Conservation (phyloP, 2,113 vertebrate species). For the Peromyscus polionotus region DNA sequence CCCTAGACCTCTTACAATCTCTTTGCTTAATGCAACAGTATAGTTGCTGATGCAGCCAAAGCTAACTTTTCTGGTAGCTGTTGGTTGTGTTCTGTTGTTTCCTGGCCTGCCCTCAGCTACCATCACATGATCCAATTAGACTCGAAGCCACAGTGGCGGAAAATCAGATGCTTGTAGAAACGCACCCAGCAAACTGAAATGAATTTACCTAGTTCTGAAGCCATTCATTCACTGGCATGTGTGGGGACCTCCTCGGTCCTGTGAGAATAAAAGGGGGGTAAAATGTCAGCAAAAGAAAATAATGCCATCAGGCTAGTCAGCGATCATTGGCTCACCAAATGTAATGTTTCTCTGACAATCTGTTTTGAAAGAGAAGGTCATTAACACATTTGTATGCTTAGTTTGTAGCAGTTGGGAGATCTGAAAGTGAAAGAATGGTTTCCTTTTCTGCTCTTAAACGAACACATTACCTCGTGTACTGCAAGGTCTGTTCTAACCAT, state of each 20-base stretch:
- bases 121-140: slow-evolving; percentile 47
- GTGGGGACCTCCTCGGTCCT: not conserved
- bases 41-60: not conserved
- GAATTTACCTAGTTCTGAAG: slow-evolving; percentile 25
- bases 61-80: not conserved
- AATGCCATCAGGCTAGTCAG: not conserved
- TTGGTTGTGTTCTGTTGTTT: slow-evolving; percentile 2
- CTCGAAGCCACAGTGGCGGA: not conserved
- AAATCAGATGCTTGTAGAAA: slow-evolving; percentile 54
- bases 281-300: slow-evolving; percentile 10
- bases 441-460: not conserved
- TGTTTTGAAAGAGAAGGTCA: not conserved
- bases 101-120: not conserved
- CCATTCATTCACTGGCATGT: not conserved
- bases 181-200: not conserved
- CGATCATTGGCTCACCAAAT: not conserved
- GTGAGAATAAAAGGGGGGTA: not conserved
- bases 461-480: not conserved
- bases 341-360: not conserved
- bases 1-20: not conserved
- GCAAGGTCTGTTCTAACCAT: not conserved
- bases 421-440: slow-evolving; percentile 18
- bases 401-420: not conserved
- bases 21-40: not conserved
- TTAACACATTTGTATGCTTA: not conserved